These are phyloP conservation scores for Ciconia maguari DNA, from an alignment of 2,113 vertebrate genomes.

Conservation along the genomic window DNA sequence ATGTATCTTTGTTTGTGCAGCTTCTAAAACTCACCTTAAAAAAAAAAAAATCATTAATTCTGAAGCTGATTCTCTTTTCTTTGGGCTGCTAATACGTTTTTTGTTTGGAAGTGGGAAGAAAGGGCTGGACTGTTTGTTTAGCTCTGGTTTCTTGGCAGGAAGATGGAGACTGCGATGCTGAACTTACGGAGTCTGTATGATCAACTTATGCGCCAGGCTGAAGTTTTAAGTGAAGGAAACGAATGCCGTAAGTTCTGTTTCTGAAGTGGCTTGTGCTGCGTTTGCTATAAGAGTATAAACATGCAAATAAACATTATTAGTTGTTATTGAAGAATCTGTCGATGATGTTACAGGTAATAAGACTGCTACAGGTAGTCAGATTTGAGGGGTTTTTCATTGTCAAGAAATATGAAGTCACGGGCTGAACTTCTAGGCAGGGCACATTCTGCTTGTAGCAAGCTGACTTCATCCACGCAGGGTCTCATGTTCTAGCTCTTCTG, in stretches of 20 bases:
- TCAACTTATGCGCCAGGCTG: conserved; percentile 80
- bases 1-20: neutral
- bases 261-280: neutral
- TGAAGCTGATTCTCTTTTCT: neutral
- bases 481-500: neutral
- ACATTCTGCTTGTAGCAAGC: neutral
- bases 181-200: conserved; percentile 82
- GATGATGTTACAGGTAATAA: neutral
- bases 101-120: neutral
- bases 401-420: accelerated
- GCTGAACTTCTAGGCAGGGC: neutral
- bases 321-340: no score
- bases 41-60: neutral
- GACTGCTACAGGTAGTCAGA: neutral
- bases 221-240: conserved; percentile 85
- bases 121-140: neutral
- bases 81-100: neutral
- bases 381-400: neutral
- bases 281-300: neutral
- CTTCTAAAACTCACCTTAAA: neutral
- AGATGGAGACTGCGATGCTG: conserved; percentile 82
- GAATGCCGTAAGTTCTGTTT: conserved; percentile 85
- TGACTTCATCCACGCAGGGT: accelerated
- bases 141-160: conserved; percentile 63
- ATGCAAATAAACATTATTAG: neutral